Evolutionary conservation across 53 echinoderm and acorn worm species (phyloP).

Genomic region (Apostichopus leukothele): DNA sequence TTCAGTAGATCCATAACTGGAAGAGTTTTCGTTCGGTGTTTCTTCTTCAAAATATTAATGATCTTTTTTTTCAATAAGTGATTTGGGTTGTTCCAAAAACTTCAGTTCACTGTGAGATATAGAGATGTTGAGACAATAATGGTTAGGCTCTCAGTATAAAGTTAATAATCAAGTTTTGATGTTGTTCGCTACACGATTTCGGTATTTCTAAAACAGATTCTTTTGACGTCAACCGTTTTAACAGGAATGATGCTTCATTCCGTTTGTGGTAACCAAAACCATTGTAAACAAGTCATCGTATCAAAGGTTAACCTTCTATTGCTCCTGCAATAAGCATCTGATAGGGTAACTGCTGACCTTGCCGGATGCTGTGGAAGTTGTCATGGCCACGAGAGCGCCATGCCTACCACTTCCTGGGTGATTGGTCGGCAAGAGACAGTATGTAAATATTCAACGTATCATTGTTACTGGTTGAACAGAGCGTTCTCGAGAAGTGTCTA

Average conservation of each 20-base stretch:
- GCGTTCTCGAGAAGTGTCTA: no score
- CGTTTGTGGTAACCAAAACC: background rate
- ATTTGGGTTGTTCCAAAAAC: no score
- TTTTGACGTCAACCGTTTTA: background rate
- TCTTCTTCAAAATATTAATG: no score
- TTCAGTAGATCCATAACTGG: background rate
- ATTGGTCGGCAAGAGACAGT: background rate
- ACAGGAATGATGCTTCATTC: background rate
- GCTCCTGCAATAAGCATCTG: background rate
- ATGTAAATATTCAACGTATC: no score
- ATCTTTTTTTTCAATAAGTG: no score
- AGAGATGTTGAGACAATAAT: no score
- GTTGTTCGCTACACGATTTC: no score
- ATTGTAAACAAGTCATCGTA: background rate
- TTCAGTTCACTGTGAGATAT: no score
- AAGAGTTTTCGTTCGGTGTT: no score
- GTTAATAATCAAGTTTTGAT: no score
- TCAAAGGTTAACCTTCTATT: background rate
- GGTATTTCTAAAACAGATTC: background rate
- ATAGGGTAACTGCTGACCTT: background rate
- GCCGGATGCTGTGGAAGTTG: slow-evolving; percentile 6
- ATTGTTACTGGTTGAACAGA: no score
- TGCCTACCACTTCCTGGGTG: slow-evolving; percentile 26
- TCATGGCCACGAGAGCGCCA: background rate
- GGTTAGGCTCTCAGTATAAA: no score